Base-by-base conservation (phyloP, 2,797 vertebrate genomes). In the Smutsia temminckii region DNA sequence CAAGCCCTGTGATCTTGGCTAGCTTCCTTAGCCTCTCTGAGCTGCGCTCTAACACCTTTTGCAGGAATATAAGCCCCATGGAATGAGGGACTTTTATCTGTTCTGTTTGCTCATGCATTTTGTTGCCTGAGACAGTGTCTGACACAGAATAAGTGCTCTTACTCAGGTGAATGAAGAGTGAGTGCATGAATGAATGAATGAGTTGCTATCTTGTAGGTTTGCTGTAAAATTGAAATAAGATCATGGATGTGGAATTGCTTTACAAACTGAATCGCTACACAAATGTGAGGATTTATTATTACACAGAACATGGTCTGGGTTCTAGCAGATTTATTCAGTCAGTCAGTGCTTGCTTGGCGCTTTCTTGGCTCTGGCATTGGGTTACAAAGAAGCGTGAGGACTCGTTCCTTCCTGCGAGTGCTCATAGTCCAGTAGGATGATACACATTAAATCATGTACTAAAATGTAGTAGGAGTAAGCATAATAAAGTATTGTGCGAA, bases 191-290 rank as follows among this genome's bases (percentile, higher is more conserved):
- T 66, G 53, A 69, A 16, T 88, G 66, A 72, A 42, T 51, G 55
- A 71, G 8, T 49, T 42, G 21, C 34, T 63, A 5, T 66, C 59
- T 90, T 78, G 9, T 3, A 80, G 34, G 29, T 12, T 49, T 87
- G 63, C 87, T 34, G 51, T 72, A 81, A 74, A 27, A 32, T 21
- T 55, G 71, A 91, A 91, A 86, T 69, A 81, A 92, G n/a, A 53
- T n/a, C 16, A 25, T 8, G 17, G 55, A n/a, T 81, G 16, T 61
- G 79, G 84, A 84, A 80, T 42, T 34, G 57, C 42, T 72, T 71
- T 93, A 64, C 23, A n/a, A 63, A 93, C 72, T 88, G 6, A 21
- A 37, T 63, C 53, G 32, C 40, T 53, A 8, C 32, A 42, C 23
- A 80, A 51, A 77, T 0, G 0, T 27, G 32, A 92, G 23, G 68